Percentiles rank a stretch among this genome's conserved stretches.
These are phyloP conservation scores for Platyrinchus mystaceus DNA, from an alignment of 2,797 vertebrate species.

Conservation along the genomic window DNA sequence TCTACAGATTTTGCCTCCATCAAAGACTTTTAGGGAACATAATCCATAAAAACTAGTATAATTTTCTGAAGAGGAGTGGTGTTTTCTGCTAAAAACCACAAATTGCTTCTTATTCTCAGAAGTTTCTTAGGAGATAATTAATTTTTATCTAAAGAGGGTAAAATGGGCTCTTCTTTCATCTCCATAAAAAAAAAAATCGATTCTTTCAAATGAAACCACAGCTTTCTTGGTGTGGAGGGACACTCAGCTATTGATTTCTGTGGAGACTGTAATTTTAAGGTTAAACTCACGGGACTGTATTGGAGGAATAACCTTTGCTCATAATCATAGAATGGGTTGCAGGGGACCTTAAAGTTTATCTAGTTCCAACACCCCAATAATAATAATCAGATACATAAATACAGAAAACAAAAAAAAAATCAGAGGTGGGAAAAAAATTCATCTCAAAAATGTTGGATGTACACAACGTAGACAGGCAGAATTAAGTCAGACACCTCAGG, in stretches of 20 bases:
- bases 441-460: not conserved
- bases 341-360: not conserved
- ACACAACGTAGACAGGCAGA: not conserved
- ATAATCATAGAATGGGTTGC: not conserved
- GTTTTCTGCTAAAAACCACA: not conserved
- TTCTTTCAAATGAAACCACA: not conserved
- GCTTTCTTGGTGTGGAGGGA: not conserved
- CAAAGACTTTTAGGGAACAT: not conserved
- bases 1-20: not conserved
- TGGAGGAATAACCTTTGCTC: not conserved
- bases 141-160: not conserved
- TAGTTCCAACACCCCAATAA: no score
- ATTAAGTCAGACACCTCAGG: not conserved
- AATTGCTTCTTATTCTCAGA: not conserved
- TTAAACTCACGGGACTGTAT: not conserved
- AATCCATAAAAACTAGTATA: not conserved
- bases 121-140: not conserved
- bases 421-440: not conserved
- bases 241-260: not conserved
- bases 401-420: not conserved
- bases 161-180: not conserved
- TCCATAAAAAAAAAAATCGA: not conserved
- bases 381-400: not conserved
- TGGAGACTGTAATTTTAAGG: not conserved
- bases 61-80: not conserved